These are phyloP conservation scores for Hypotaenidia okinawae DNA, from an alignment of 2,797 vertebrate species.

Conservation along the genomic window DNA sequence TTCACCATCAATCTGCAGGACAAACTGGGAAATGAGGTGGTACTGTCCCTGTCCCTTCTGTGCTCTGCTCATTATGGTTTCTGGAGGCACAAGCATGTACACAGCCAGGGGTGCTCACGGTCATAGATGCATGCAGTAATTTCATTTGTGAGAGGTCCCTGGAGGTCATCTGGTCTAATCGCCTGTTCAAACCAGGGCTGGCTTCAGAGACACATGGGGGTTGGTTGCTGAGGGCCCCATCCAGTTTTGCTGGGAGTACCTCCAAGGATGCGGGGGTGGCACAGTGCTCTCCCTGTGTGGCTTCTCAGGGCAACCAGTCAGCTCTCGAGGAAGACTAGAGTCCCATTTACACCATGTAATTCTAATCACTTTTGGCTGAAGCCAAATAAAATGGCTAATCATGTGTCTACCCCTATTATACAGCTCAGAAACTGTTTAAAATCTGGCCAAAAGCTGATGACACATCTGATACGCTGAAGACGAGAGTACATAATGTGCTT, in stretches of 20 bases:
- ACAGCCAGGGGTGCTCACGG: fast-evolving
- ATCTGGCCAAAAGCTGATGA: background rate
- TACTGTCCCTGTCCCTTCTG: background rate
- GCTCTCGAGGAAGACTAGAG: background rate
- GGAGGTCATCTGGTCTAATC: background rate
- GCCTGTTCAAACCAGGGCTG: background rate
- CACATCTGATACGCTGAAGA: background rate
- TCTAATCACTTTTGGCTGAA: background rate
- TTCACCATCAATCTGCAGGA: background rate
- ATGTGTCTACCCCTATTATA: background rate
- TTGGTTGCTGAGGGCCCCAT: background rate
- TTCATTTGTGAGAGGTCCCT: background rate
- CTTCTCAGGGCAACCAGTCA: background rate
- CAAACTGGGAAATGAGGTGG: background rate
- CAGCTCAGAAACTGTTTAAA: background rate
- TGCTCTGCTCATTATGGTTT: fast-evolving
- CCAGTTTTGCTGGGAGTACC: too few species aligned
- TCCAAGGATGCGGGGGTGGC: background rate
- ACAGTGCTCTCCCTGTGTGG: fast-evolving
- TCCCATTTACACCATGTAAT: background rate
- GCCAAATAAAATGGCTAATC: background rate
- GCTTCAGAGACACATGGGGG: background rate
- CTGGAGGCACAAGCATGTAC: background rate
- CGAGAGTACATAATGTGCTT: background rate
- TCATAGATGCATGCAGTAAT: background rate